phyloP scores from a whole-genome alignment of 2,888 invertebrate species.

The Autographa gamma region DNA sequence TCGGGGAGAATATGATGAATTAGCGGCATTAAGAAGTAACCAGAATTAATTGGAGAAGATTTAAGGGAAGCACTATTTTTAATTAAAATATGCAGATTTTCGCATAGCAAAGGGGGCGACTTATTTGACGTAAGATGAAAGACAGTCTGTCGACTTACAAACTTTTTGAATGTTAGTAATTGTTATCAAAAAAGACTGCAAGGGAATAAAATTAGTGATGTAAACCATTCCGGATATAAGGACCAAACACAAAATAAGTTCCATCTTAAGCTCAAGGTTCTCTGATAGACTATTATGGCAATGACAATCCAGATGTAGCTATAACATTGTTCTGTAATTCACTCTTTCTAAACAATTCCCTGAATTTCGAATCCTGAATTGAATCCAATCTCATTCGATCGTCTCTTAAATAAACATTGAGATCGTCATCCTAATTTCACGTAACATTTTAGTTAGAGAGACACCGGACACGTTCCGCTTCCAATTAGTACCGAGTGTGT shows the following conservation, averaged over 20 bases:
- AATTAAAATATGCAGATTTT: conserved; percentile 28
- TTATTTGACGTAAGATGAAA: neutral
- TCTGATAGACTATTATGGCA: too few species aligned
- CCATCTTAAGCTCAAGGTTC: too few species aligned
- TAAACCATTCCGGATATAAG: too few species aligned
- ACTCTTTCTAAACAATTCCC: neutral
- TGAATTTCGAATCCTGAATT: neutral
- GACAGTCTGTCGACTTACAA: neutral
- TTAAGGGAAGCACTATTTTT: conserved; percentile 30
- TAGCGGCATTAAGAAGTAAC: conserved; percentile 40
- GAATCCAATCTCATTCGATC: neutral
- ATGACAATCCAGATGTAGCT: neutral
- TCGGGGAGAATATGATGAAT: conserved; percentile 59
- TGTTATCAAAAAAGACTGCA: too few species aligned
- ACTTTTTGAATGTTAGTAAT: neutral
- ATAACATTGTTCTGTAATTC: neutral
- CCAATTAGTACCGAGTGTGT: conserved; percentile 64
- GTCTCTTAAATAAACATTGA: conserved; percentile 3
- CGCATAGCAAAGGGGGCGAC: neutral
- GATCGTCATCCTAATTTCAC: conserved; percentile 3
- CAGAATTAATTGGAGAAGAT: conserved; percentile 43
- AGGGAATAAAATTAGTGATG: too few species aligned
- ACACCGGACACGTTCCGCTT: conserved; percentile 23
- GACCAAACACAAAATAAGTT: neutral
- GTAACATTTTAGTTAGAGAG: conserved; percentile 9